Conservation (phyloP, 2,888 invertebrate genomes). For the Leptopilina drosophilae region DNA sequence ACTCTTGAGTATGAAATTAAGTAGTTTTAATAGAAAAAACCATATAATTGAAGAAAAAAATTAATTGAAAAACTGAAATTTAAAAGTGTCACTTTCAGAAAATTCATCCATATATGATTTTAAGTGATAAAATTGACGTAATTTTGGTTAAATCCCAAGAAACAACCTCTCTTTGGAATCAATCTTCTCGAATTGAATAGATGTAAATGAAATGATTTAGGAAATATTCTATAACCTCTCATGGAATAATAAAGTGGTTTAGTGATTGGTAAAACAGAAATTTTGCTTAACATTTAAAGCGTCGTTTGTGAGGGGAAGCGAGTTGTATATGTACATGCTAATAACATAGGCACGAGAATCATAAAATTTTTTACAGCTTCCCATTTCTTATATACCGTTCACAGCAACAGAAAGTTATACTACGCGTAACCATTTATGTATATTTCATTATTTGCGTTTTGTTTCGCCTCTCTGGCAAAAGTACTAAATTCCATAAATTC, state of each 20-base stretch:
- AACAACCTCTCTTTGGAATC: no score
- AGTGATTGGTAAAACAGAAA: slow-evolving; percentile 30
- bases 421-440: slow-evolving; percentile 41
- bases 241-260: slow-evolving; percentile 12
- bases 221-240: background rate
- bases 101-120: no score
- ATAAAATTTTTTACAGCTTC: slow-evolving; percentile 56
- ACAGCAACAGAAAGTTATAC: slow-evolving; percentile 42
- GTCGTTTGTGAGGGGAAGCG: slow-evolving; percentile 1
- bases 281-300: slow-evolving; percentile 41
- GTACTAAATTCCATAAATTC: slow-evolving; percentile 32
- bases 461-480: slow-evolving; percentile 30
- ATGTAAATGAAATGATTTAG: background rate
- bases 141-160: no score
- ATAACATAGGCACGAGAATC: slow-evolving; percentile 53
- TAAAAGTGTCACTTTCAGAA: no score
- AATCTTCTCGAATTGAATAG: background rate
- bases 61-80: no score
- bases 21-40: no score
- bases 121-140: no score
- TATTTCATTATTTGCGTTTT: slow-evolving; percentile 41
- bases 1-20: no score
- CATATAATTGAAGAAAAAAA: no score
- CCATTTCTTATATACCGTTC: slow-evolving; percentile 46
- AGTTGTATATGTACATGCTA: slow-evolving; percentile 39